Evolutionary conservation across 2,113 vertebrate genomes (phyloP), one percentile per base, ranked within the genome.

Genomic region (Neotragus moschatus): DNA sequence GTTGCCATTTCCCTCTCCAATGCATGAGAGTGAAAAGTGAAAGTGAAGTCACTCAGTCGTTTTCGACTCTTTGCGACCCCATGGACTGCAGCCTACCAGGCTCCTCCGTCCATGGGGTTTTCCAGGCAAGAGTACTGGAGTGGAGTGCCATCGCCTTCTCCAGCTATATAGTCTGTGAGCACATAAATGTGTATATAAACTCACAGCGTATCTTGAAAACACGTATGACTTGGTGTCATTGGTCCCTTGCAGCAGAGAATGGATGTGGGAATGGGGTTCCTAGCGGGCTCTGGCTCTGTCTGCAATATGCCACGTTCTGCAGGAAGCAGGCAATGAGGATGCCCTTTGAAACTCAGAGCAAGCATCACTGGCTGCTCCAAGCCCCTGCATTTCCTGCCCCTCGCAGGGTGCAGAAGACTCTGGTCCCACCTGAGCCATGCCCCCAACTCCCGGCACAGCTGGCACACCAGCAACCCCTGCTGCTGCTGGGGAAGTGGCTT

Each of bases 251-350:
- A 92, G 11, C n/a, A 36, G 77, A 87, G n/a, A 58, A n/a, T 0
- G 16, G 39, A 33, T 0, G 55, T 25, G 33, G 61, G n/a, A 15
- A 6, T 16, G 63, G 33, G 12, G 16, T n/a, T 19, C 53, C 13
- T n/a, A 5, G 63, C 12, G 8, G 86, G 5, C 19, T 2, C 12
- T n/a, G 82, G 28, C 80, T 60, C 25, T 55, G 39, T 19, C 28
- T 45, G 4, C 7, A 21, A 2, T 5, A 1, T 1, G 1, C 39
- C 13, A n/a, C 3, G 1, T 13, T n/a, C 45, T 23, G 3, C 30
- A 39, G 55, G 45, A 63, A 13, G 19, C 0, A 3, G 3, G 6
- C 33, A 25, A 8, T 1, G 19, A 16, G 5, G 61, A 14, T 0
- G 0, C 12, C 55, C 87, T 84, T 51, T 15, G 58, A 25, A 45